A percentile compares a stretch with the other conserved stretches of the same genome.
These are phyloP conservation scores for Oreochromis mossambicus DNA, from an alignment of 2,797 vertebrate genomes.

Conservation along the genomic window DNA sequence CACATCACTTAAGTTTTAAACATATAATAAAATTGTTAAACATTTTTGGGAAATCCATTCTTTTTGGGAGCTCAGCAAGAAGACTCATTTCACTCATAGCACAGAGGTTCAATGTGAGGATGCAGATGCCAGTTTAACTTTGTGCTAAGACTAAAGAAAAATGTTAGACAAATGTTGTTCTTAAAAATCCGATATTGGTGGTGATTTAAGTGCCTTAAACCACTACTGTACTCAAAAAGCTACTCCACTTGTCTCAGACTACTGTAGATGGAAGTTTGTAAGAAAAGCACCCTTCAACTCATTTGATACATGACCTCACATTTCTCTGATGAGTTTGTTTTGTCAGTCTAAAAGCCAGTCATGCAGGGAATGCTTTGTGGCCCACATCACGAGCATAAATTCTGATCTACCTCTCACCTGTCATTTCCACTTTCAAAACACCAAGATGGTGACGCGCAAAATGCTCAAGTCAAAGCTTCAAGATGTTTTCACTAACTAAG, in stretches of 20 bases:
- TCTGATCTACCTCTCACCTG: neutral
- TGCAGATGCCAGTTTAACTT: neutral
- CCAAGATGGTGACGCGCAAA: neutral
- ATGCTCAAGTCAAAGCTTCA: neutral
- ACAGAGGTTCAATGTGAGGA: neutral
- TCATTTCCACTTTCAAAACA: neutral
- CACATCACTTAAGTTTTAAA: neutral
- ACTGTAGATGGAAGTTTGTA: neutral
- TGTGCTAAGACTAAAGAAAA: neutral
- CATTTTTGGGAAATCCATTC: neutral
- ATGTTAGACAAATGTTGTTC: neutral
- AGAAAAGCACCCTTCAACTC: neutral
- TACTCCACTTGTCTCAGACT: neutral
- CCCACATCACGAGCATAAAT: neutral
- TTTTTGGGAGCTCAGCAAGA: neutral
- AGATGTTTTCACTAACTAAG: neutral
- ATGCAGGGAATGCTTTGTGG: neutral
- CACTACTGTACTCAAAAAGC: neutral
- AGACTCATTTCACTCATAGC: neutral
- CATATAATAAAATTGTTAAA: neutral
- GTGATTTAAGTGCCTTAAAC: neutral
- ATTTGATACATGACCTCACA: neutral
- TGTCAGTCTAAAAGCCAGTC: neutral
- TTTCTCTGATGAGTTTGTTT: neutral
- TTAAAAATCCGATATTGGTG: neutral